Evolutionary conservation across 2,797 vertebrate genomes (phyloP).

Genomic region (Rhincodon typus): DNA sequence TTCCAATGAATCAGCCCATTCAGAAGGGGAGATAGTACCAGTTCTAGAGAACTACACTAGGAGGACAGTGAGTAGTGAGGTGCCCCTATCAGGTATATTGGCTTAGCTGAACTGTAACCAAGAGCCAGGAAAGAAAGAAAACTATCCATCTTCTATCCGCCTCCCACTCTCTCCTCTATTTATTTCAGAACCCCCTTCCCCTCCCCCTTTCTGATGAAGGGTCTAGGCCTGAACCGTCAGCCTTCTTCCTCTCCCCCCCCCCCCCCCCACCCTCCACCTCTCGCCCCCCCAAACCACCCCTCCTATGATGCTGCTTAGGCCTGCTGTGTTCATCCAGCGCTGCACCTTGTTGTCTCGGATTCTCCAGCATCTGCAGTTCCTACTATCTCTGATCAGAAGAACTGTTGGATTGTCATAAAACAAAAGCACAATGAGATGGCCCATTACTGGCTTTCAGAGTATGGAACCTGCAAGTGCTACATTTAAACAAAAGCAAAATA

Average conservation of each 20-base stretch:
- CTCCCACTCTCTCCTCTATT: too few relatives aligned
- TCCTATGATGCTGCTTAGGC: too few relatives aligned
- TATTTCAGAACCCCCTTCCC: too few relatives aligned
- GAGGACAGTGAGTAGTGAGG: not conserved
- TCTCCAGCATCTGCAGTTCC: too few relatives aligned
- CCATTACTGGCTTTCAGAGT: not conserved
- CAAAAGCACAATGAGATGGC: not conserved
- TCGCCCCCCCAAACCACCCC: too few relatives aligned
- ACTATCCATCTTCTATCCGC: too few relatives aligned
- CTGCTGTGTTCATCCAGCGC: too few relatives aligned
- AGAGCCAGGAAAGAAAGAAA: not conserved
- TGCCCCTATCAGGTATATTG: not conserved
- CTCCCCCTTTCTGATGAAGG: too few relatives aligned
- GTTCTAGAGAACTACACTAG: not conserved
- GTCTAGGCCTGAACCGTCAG: too few relatives aligned
- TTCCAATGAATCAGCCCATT: not conserved
- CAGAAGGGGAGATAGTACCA: not conserved
- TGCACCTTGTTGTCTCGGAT: too few relatives aligned
- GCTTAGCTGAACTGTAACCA: not conserved
- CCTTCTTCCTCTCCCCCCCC: too few relatives aligned
- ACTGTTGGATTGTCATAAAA: not conserved
- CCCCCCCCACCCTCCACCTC: too few relatives aligned
- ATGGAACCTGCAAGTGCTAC: not conserved
- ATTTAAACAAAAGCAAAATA: not conserved
- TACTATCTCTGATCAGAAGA: not conserved